These are phyloP conservation scores for Todiramphus saurophagus DNA, from an alignment of 2,113 vertebrate species.

Conservation along the genomic window DNA sequence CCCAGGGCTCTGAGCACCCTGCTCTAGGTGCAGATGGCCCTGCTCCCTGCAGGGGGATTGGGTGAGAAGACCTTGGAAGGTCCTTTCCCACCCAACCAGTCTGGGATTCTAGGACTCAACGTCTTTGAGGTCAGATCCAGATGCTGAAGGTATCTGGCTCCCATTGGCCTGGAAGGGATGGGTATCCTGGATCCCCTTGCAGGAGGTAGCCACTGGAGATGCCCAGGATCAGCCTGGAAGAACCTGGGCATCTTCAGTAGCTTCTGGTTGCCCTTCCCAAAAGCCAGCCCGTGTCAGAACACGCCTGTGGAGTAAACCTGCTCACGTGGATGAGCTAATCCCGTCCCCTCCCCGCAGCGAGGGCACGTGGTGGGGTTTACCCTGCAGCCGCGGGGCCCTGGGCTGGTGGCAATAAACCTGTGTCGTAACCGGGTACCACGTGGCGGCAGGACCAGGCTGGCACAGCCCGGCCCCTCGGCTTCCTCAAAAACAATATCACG, in stretches of 20 bases:
- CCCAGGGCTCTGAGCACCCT: background rate
- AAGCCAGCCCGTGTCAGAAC: background rate
- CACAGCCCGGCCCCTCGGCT: background rate
- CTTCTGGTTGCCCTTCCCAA: background rate
- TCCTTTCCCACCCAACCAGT: background rate
- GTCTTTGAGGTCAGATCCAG: rapidly evolving
- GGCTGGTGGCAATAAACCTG: background rate
- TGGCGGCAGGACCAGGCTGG: background rate
- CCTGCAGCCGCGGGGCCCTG: background rate
- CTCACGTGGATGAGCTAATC: background rate
- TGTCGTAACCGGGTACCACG: background rate
- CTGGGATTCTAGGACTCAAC: background rate
- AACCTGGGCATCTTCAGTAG: background rate
- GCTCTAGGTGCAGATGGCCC: background rate
- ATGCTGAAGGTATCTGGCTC: background rate
- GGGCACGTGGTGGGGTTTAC: background rate
- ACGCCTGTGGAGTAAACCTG: background rate
- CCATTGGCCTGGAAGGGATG: too few relatives aligned
- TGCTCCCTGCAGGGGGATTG: background rate
- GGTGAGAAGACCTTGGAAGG: background rate
- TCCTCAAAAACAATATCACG: background rate
- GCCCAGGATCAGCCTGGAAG: background rate
- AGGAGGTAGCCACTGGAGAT: background rate
- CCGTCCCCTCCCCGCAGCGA: rapidly evolving
- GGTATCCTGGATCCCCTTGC: background rate